Conservation (phyloP, 2,888 invertebrate species). For the Macrostomum cliftonense region DNA sequence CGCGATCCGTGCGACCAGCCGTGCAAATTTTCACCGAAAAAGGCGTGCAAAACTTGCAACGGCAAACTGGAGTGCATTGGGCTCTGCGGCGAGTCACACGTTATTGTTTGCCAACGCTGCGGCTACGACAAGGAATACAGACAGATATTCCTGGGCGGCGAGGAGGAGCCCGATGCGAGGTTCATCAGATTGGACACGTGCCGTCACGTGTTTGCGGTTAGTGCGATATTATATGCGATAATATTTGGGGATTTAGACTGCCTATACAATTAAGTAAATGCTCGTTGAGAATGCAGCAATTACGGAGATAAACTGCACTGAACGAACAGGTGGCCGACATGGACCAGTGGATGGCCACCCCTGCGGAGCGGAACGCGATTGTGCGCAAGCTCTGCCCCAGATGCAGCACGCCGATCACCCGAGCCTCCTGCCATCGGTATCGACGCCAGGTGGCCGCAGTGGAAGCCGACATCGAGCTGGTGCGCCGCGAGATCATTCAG, state of each 20-base stretch:
- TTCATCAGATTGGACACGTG: slow-evolving; percentile 30
- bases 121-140: slow-evolving; percentile 38
- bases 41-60: background rate
- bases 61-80: slow-evolving; percentile 41
- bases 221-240: too few relatives aligned
- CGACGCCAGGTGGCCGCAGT: too few relatives aligned
- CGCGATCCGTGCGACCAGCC: slow-evolving; percentile 21
- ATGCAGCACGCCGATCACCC: slow-evolving; percentile 44
- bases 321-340: slow-evolving; percentile 21
- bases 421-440: slow-evolving; percentile 2
- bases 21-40: slow-evolving; percentile 13
- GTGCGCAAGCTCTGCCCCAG: slow-evolving; percentile 41
- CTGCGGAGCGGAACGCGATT: slow-evolving; percentile 17
- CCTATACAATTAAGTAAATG: too few relatives aligned
- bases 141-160: slow-evolving; percentile 31
- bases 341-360: slow-evolving; percentile 24
- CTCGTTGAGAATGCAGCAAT: too few relatives aligned
- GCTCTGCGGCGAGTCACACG: slow-evolving; percentile 47
- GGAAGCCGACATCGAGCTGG: too few relatives aligned
- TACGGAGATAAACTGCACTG: too few relatives aligned
- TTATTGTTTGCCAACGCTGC: slow-evolving; percentile 34
- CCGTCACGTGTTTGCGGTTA: slow-evolving; percentile 28
- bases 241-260: too few relatives aligned
- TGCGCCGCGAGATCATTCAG: too few relatives aligned
- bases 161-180: slow-evolving; percentile 41